Evolutionary conservation across 2,113 vertebrate genomes (phyloP).

Genomic region (Andinoacara biseriatus): DNA sequence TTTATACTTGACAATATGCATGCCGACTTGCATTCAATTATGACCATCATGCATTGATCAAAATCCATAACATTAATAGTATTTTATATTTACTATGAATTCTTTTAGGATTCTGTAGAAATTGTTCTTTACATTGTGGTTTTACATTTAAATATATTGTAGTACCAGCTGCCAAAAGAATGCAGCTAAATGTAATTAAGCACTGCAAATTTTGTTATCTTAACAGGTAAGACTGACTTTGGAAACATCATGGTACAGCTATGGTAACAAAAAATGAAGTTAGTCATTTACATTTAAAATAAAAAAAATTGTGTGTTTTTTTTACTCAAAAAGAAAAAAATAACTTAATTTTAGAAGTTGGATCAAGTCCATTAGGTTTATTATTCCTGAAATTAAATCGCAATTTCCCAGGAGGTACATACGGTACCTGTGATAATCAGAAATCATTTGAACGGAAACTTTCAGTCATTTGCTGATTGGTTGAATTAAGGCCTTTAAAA

Average conservation of each 20-base stretch:
- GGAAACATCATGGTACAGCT: too few relatives aligned
- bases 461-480: too few relatives aligned
- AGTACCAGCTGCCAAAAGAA: neutral
- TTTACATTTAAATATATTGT: neutral
- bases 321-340: neutral
- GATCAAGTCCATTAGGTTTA: neutral
- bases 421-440: neutral
- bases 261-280: too few relatives aligned
- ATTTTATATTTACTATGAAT: neutral
- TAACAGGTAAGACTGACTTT: too few relatives aligned
- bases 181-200: too few relatives aligned
- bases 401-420: neutral
- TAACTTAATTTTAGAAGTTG: neutral
- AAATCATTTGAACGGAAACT: neutral
- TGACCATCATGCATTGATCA: neutral
- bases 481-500: neutral
- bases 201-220: too few relatives aligned
- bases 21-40: rapidly evolving
- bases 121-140: neutral
- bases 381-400: too few relatives aligned
- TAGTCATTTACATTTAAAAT: too few relatives aligned
- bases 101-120: neutral
- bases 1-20: neutral
- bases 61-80: neutral
- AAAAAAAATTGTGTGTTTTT: too few relatives aligned